Evolutionary conservation across 2,888 invertebrate genomes (phyloP).

Genomic region (Lasioglossum leucozonium): DNA sequence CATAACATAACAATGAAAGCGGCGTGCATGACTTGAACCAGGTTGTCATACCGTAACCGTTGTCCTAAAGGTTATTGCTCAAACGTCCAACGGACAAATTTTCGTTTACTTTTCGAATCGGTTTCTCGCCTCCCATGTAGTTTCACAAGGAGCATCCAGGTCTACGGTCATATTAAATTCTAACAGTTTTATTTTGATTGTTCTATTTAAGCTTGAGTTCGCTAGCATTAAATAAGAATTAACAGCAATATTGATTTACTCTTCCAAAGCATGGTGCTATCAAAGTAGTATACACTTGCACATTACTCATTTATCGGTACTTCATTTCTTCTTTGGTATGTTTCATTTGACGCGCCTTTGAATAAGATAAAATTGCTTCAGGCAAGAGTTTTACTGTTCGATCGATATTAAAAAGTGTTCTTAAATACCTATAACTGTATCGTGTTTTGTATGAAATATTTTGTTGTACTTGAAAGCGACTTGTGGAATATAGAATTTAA

Average conservation of each 20-base stretch:
- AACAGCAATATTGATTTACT: conserved; percentile 25
- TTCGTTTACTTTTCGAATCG: neutral
- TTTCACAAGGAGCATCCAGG: neutral
- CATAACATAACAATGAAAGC: conserved; percentile 30
- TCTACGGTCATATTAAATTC: conserved; percentile 9
- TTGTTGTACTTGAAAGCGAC: conserved; percentile 43
- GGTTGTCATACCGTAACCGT: conserved; percentile 46
- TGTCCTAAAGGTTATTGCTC: conserved; percentile 29
- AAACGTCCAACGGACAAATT: conserved; percentile 13
- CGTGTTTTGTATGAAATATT: conserved; percentile 30
- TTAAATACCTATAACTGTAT: conserved; percentile 18
- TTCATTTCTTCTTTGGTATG: conserved; percentile 26
- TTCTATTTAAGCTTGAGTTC: neutral
- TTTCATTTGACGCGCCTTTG: conserved; percentile 27
- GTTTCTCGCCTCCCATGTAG: neutral
- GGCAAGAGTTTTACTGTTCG: neutral
- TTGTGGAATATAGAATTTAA: conserved; percentile 40
- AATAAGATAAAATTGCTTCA: conserved; percentile 14
- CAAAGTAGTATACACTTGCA: conserved; percentile 12
- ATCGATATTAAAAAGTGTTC: conserved; percentile 19
- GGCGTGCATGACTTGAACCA: conserved; percentile 50
- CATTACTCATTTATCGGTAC: conserved; percentile 24
- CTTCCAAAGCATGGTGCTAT: conserved; percentile 35
- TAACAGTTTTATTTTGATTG: conserved; percentile 14
- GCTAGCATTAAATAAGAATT: conserved; percentile 11